Percentiles rank a stretch among this genome's conserved stretches.
Conservation (phyloP, 2,113 vertebrate species). For the Laterallus jamaicensis region DNA sequence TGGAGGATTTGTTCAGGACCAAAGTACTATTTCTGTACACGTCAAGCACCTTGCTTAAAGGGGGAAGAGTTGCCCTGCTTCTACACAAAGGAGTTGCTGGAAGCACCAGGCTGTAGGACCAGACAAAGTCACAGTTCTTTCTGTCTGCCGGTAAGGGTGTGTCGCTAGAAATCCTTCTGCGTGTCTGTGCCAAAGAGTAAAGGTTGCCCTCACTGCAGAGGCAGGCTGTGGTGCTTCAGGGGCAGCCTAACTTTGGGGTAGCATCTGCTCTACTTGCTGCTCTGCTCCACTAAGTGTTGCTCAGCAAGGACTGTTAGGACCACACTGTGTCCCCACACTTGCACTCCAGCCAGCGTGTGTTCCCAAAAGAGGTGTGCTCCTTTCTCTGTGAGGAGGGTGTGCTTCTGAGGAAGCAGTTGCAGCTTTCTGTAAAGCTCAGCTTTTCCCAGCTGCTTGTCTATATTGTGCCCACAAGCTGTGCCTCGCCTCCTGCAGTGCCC, state of each 20-base stretch:
- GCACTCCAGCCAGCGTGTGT: fast-evolving
- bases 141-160: background rate
- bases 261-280: background rate
- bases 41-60: background rate
- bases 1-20: background rate
- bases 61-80: background rate
- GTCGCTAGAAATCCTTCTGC: background rate
- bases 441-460: background rate
- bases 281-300: background rate
- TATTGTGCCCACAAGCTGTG: background rate
- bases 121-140: background rate
- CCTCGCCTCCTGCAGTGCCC: background rate
- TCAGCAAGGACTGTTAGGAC: background rate
- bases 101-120: background rate
- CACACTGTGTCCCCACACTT: fast-evolving
- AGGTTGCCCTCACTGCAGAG: background rate
- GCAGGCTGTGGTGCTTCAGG: background rate
- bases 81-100: background rate
- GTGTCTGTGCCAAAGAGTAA: background rate
- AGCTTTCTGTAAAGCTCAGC: background rate
- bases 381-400: background rate
- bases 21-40: background rate
- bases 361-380: background rate
- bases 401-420: background rate
- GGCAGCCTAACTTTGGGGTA: background rate